Conservation (phyloP, 2,113 vertebrate species). For the Lichenostomus cassidix region DNA sequence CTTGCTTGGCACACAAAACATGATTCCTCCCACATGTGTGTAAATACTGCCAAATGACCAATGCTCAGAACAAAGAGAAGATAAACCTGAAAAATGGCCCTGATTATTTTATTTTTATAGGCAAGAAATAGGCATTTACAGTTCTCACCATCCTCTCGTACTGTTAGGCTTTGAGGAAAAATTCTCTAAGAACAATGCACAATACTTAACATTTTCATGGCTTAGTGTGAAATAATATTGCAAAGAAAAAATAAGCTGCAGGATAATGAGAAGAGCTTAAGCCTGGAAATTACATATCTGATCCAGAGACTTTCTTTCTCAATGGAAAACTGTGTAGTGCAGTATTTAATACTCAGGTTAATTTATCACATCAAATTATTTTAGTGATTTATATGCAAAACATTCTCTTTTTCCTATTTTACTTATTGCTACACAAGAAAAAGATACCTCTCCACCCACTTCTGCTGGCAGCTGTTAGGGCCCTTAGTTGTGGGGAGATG, state of each 20-base stretch:
- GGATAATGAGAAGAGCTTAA: neutral
- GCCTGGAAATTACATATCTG: neutral
- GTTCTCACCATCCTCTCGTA: neutral
- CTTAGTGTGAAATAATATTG: neutral
- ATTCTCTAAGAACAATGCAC: neutral
- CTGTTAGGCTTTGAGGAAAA: neutral
- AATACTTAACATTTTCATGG: neutral
- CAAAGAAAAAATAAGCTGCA: neutral
- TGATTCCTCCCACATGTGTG: neutral
- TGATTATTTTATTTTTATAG: neutral
- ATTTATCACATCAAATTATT: neutral
- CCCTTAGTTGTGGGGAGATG: neutral
- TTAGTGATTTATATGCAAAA: neutral
- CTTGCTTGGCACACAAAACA: neutral
- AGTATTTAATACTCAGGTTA: neutral
- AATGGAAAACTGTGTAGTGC: neutral
- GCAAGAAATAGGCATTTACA: neutral
- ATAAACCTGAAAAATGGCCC: neutral
- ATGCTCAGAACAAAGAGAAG: neutral
- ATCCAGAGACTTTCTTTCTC: slow-evolving; percentile 2
- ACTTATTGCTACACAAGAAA: neutral
- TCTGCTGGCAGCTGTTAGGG: neutral
- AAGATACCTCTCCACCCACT: neutral
- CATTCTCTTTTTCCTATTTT: neutral
- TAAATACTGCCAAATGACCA: neutral